Base-by-base conservation (phyloP, 2,888 invertebrate genomes). In the Amiota mariae region DNA sequence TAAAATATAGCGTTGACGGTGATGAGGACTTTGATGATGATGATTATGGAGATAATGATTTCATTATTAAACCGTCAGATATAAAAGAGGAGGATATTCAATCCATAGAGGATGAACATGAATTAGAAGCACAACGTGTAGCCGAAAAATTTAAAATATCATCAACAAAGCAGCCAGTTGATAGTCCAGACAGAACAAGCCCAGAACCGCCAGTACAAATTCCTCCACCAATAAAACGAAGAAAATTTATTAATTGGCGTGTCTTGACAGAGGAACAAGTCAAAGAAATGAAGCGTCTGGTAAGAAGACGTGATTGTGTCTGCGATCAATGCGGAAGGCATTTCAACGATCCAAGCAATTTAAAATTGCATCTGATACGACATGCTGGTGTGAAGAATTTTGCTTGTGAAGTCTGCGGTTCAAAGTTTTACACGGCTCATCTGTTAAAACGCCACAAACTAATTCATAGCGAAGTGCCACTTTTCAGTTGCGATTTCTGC, bases 291-390 rank as follows among this genome's bases (percentile, higher is more conserved):
- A 83, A 83, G 46, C 78, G 86, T 0, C 82, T 83, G 12, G 79
- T 83, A 2, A 82, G 83, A 0, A 79, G 74, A 18, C 75, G 83
- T 0, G 85, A 83, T 49, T 83, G 83, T 47, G 85, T 83, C 13
- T 83, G 83, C 15, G 83, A 86, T 13, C 75, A 76, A 63, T 83
- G 83, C 13, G 83, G 83, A 2, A 72, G 78, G 1, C 83, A 83
- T 46, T 83, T 83, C 15, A 77, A 78, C 68, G 86, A 86, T 15
- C 84, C 84, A 9, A 83, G 83, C 72, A 83, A 83, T 54, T 83
- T 83, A 1, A 83, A 86, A 47, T 77, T 83, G 18, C 83, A 86
- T 64, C 74, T 83, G 9, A 24, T 83, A 10, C 85, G 83, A 0
- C 83, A 83, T 64, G 79, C 80, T 0, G 83, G 83, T 0, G 70